Percentiles rank a stretch among this genome's conserved stretches.
phyloP scores from a whole-genome alignment of 1,140 invertebrate genomes.

The Conopomorpha cramerella region DNA sequence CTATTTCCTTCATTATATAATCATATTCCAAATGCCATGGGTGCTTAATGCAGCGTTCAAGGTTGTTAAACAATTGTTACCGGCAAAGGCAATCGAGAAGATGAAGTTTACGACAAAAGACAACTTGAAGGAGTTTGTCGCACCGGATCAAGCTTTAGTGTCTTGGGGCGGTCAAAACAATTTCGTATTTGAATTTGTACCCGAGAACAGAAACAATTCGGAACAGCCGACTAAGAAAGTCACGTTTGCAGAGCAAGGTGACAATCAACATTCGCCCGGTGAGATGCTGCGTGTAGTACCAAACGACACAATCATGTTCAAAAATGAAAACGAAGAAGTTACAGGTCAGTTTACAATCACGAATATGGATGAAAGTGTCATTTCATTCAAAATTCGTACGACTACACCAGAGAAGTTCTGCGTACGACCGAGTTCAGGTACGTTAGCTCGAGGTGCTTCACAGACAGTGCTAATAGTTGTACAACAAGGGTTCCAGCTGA shows the following conservation, averaged over 20 bases:
- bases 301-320: conserved; percentile 67
- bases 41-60: conserved; percentile 92
- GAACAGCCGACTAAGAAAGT: conserved; percentile 56
- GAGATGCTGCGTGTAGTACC: conserved; percentile 61
- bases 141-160: conserved; percentile 72
- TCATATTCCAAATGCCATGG: conserved; percentile 95
- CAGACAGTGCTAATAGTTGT: conserved; percentile 48
- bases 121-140: conserved; percentile 76
- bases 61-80: conserved; percentile 87
- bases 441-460: conserved; percentile 64
- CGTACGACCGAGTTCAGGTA: conserved; percentile 83
- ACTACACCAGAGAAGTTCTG: conserved; percentile 87
- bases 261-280: conserved; percentile 29
- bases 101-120: conserved; percentile 87
- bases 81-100: conserved; percentile 85
- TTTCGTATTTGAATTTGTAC: conserved; percentile 73
- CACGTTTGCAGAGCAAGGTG: conserved; percentile 53
- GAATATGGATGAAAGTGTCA: conserved; percentile 66
- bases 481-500: conserved; percentile 35
- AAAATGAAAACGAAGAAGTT: conserved; percentile 66
- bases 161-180: conserved; percentile 87
- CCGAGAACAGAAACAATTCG: conserved; percentile 55
- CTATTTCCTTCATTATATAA: conserved; percentile 86
- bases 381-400: conserved; percentile 78
- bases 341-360: conserved; percentile 68